These are phyloP conservation scores for Ophonus ardosiacus DNA, from an alignment of 2,888 invertebrate genomes.

Conservation along the genomic window DNA sequence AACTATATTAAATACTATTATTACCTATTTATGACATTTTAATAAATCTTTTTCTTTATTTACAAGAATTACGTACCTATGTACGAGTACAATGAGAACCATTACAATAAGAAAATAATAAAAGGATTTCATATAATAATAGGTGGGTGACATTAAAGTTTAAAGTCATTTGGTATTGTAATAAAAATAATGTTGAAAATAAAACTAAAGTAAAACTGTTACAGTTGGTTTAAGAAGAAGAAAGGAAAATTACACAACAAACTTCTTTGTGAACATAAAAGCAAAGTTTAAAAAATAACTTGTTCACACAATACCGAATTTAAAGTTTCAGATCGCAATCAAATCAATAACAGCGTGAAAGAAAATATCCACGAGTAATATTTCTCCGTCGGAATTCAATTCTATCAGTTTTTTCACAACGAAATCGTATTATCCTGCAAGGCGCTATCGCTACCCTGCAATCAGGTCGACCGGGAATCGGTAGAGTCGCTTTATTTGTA, in stretches of 20 bases:
- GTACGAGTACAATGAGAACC: not conserved
- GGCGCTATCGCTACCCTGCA: not conserved
- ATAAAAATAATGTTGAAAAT: constrained; percentile 3
- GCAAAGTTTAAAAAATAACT: constrained; percentile 43
- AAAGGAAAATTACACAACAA: constrained; percentile 32
- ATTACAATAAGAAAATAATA: not conserved
- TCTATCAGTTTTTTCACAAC: constrained; percentile 23
- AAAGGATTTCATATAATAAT: not conserved
- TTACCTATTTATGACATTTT: too few relatives aligned
- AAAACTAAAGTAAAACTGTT: constrained; percentile 8
- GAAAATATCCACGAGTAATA: constrained; percentile 4
- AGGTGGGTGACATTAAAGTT: not conserved
- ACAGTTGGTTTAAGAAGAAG: constrained; percentile 30
- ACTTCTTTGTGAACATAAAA: constrained; percentile 26
- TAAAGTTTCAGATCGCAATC: constrained; percentile 29
- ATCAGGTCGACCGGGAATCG: constrained; percentile 1
- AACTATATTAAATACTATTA: too few relatives aligned
- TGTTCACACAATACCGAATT: constrained; percentile 26
- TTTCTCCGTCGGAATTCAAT: constrained; percentile 19
- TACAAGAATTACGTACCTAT: too few relatives aligned
- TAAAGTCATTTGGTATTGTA: not conserved
- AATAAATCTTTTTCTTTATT: too few relatives aligned
- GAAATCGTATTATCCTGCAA: constrained; percentile 24
- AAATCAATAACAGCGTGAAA: constrained; percentile 30
- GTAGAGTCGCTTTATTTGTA: constrained; percentile 18